Conservation (phyloP, 2,888 invertebrate genomes). For the Therioaphis trifolii region DNA sequence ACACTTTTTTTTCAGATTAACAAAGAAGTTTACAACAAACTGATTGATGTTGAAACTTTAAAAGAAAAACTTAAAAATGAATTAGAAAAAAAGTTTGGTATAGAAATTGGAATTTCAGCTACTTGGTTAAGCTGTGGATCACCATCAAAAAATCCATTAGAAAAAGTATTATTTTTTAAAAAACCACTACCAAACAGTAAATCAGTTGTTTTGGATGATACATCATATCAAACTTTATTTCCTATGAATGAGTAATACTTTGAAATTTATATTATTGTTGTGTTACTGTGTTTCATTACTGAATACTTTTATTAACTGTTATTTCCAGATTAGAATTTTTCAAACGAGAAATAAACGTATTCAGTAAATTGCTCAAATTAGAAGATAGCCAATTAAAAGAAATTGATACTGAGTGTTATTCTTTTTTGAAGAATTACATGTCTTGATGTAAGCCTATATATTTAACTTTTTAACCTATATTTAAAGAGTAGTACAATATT, state of each 20-base stretch:
- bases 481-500: no score
- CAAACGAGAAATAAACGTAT: slow-evolving; percentile 53
- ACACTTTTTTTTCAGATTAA: slow-evolving; percentile 18
- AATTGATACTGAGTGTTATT: slow-evolving; percentile 2
- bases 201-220: slow-evolving; percentile 33
- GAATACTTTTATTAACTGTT: no score
- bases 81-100: slow-evolving; percentile 31
- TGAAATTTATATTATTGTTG: neutral
- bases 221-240: slow-evolving; percentile 40
- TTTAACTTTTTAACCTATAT: neutral
- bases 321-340: slow-evolving; percentile 54
- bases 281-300: neutral
- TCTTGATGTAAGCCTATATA: slow-evolving; percentile 18
- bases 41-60: slow-evolving; percentile 24
- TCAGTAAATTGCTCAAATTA: slow-evolving; percentile 27
- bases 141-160: slow-evolving; percentile 42
- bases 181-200: slow-evolving; percentile 12
- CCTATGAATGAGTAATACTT: slow-evolving; percentile 53
- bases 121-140: slow-evolving; percentile 52
- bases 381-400: slow-evolving; percentile 6
- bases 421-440: slow-evolving; percentile 31
- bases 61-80: slow-evolving; percentile 14
- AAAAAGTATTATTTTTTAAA: slow-evolving; percentile 52
- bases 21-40: slow-evolving; percentile 28
- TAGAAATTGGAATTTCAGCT: slow-evolving; percentile 36